A percentile compares a stretch with the other conserved stretches of the same genome.
These are phyloP conservation scores for Lepidothrix coronata DNA, from an alignment of 2,113 vertebrate genomes.

Conservation along the genomic window DNA sequence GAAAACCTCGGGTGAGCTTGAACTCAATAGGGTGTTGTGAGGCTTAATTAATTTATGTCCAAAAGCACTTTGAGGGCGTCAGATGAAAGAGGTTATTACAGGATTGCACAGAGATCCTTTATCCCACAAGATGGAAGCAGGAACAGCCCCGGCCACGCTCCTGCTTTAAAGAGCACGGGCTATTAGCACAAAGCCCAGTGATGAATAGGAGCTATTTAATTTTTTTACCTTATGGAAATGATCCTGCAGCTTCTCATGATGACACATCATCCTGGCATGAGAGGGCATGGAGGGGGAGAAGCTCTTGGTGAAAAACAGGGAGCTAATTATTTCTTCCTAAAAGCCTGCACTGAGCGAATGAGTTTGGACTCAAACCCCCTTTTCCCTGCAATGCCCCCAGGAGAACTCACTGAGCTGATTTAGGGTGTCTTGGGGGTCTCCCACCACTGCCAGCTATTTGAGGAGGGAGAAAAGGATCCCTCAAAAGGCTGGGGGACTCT, in stretches of 20 bases:
- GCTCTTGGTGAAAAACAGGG: neutral
- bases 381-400: rapidly evolving
- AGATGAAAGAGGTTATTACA: conserved; percentile 16
- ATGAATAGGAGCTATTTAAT: conserved; percentile 3
- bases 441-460: neutral
- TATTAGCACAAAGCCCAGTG: neutral
- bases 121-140: neutral
- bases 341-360: neutral
- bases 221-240: conserved; percentile 11
- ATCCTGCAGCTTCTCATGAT: neutral
- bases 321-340: neutral
- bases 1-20: neutral
- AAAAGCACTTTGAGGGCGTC: neutral
- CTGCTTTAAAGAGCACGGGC: neutral
- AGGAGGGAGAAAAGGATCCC: neutral
- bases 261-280: conserved; percentile 1
- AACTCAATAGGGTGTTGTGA: conserved; percentile 11
- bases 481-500: rapidly evolving
- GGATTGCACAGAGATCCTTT: conserved; percentile 14
- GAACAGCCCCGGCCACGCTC: neutral
- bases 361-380: neutral
- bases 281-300: neutral
- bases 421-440: neutral
- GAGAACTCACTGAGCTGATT: rapidly evolving
- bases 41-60: conserved; percentile 50